These are phyloP conservation scores for Pristionchus exspectatus DNA, from an alignment of 2,888 invertebrate genomes.

Conservation along the genomic window DNA sequence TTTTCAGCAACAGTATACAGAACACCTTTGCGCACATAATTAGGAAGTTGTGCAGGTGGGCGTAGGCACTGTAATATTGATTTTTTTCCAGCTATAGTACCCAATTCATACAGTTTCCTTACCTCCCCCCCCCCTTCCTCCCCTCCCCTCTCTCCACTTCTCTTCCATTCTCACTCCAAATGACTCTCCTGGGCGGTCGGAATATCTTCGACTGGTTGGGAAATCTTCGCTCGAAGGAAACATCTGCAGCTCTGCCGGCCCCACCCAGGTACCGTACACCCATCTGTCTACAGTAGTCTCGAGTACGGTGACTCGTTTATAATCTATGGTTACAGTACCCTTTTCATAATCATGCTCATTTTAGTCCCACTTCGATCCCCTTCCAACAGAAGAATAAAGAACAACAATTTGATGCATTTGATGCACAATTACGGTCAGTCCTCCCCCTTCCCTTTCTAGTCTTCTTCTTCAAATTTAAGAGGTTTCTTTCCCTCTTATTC, in stretches of 20 bases:
- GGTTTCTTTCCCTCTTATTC: background rate
- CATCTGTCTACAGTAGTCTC: background rate
- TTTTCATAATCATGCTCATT: background rate
- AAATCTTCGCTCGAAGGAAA: too few species aligned
- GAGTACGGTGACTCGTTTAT: too few species aligned
- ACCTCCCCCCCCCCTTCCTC: background rate
- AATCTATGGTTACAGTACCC: background rate
- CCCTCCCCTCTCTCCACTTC: background rate
- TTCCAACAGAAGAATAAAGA: background rate
- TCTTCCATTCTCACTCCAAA: background rate
- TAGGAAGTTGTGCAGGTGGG: too few species aligned
- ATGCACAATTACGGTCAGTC: background rate
- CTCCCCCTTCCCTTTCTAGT: too few species aligned
- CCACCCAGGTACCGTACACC: background rate
- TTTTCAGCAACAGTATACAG: too few species aligned
- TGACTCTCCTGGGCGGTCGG: constrained; percentile 17
- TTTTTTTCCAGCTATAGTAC: too few species aligned
- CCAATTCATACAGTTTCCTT: too few species aligned
- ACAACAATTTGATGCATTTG: background rate
- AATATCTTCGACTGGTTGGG: background rate
- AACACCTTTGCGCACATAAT: too few species aligned
- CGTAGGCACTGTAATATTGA: too few species aligned
- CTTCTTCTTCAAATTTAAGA: background rate
- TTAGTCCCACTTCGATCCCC: background rate
- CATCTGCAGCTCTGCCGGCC: background rate